Evolutionary conservation across 1,140 invertebrate genomes (phyloP).

Genomic region (Adelges cooleyi): DNA sequence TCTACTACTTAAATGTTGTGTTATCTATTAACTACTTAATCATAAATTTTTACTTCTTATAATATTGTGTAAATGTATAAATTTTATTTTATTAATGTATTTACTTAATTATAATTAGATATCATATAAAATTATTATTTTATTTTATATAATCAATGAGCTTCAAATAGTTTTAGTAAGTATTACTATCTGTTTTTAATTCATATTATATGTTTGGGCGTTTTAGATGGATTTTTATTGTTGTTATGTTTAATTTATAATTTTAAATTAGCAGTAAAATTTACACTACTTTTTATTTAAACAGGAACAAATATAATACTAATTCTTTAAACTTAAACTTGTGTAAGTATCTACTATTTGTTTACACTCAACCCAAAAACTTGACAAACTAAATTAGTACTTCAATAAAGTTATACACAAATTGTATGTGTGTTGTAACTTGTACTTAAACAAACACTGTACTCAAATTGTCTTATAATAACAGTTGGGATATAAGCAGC

Average conservation of each 20-base stretch:
- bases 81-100: neutral
- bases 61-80: constrained; percentile 3
- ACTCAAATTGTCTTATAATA: too few species aligned
- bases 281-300: too few species aligned
- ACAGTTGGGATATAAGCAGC: too few species aligned
- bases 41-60: neutral
- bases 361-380: too few species aligned
- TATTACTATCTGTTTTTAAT: neutral
- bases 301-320: too few species aligned
- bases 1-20: neutral
- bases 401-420: too few species aligned
- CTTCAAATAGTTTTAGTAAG: neutral
- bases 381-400: too few species aligned
- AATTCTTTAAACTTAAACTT: too few species aligned
- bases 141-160: neutral
- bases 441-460: too few species aligned
- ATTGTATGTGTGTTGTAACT: too few species aligned
- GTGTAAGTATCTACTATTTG: too few species aligned
- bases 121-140: neutral
- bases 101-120: neutral
- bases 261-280: neutral
- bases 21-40: neutral
- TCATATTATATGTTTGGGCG: neutral
- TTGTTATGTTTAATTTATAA: constrained; percentile 5
- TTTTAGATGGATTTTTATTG: neutral